Evolutionary conservation across 2,888 invertebrate species (phyloP).

Genomic region (Falcaria lacertinaria): DNA sequence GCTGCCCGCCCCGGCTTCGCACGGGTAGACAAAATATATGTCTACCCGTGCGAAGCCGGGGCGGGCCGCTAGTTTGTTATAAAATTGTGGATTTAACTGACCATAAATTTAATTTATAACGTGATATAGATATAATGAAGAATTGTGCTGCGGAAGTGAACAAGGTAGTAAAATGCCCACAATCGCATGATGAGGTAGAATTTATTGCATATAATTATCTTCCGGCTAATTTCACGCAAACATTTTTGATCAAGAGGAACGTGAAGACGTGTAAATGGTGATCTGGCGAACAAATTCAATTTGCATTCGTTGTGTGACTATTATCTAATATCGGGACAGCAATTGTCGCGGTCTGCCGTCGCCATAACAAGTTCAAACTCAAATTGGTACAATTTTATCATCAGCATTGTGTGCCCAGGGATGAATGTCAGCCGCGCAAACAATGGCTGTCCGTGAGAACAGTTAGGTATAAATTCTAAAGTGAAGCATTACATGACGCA

Average conservation of each 20-base stretch:
- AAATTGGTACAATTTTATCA: slow-evolving; percentile 73
- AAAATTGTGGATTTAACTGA: too few species aligned
- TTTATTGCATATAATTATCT: background rate
- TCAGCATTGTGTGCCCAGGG: slow-evolving; percentile 48
- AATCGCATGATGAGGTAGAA: background rate
- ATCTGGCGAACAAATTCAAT: slow-evolving; percentile 54
- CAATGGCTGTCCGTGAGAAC: slow-evolving; percentile 44
- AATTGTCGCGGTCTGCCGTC: slow-evolving; percentile 49
- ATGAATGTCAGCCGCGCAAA: slow-evolving; percentile 39
- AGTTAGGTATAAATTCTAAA: slow-evolving; percentile 16
- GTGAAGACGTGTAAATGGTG: slow-evolving; percentile 29
- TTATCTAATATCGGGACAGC: slow-evolving; percentile 68
- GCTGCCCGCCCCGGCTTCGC: too few species aligned
- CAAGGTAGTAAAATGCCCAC: background rate
- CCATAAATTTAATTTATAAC: too few species aligned
- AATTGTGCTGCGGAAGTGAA: background rate
- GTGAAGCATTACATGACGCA: slow-evolving; percentile 9
- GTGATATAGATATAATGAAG: background rate
- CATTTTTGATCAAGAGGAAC: background rate
- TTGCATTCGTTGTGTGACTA: slow-evolving; percentile 66
- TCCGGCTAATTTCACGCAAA: background rate
- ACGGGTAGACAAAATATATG: too few species aligned
- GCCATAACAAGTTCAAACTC: slow-evolving; percentile 57
- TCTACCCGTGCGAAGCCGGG: too few species aligned
- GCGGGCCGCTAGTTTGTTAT: too few species aligned